Evolutionary conservation across 2,113 vertebrate species (phyloP).

Genomic region (Proteles cristata): DNA sequence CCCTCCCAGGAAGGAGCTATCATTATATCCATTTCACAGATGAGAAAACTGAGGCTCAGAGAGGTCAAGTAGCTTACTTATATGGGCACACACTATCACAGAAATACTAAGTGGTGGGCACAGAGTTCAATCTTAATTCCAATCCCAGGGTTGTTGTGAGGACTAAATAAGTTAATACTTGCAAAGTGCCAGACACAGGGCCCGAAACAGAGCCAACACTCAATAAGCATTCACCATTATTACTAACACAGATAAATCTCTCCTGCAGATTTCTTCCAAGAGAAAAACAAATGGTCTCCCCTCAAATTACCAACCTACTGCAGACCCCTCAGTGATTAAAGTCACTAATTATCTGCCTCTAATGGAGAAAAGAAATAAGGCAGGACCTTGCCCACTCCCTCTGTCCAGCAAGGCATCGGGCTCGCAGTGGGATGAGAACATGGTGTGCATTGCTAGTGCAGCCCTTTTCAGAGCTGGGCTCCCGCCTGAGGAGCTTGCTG

Average conservation of each 20-base stretch:
- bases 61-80: neutral
- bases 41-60: neutral
- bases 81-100: neutral
- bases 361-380: constrained; percentile 9
- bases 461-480: neutral
- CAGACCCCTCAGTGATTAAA: neutral
- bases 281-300: constrained; percentile 5
- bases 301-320: neutral
- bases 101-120: fast-evolving
- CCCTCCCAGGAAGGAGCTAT: neutral
- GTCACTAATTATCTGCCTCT: neutral
- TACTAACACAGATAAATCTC: neutral
- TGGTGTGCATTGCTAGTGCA: neutral
- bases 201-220: neutral
- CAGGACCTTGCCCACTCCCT: neutral
- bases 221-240: neutral
- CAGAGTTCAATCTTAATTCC: neutral
- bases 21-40: neutral
- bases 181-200: neutral
- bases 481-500: neutral
- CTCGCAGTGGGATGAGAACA: neutral
- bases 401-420: neutral
- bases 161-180: neutral
- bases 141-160: too few relatives aligned
- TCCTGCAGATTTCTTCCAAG: neutral